A percentile compares a stretch with the other conserved stretches of the same genome.
Evolutionary conservation across 2,797 vertebrate species (phyloP).

Genomic region (Bucorvus abyssinicus): DNA sequence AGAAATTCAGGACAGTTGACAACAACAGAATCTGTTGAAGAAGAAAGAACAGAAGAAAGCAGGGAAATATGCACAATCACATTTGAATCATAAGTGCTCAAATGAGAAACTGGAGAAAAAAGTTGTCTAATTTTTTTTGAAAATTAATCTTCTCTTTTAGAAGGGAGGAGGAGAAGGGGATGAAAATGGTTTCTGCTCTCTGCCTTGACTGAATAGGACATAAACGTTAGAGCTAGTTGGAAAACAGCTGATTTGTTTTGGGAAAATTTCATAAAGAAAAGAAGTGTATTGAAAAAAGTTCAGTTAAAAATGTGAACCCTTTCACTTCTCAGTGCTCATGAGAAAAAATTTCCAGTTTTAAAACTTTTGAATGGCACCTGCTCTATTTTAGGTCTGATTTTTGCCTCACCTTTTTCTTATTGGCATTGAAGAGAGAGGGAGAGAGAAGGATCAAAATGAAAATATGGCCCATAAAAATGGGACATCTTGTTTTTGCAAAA

Average conservation of each 20-base stretch:
- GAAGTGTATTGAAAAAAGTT: neutral
- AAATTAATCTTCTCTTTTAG: neutral
- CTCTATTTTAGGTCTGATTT: neutral
- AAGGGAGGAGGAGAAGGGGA: neutral
- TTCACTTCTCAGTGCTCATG: neutral
- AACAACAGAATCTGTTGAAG: neutral
- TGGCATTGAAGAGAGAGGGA: neutral
- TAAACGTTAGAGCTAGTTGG: neutral
- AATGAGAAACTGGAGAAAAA: neutral
- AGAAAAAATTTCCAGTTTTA: neutral
- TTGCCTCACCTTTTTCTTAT: neutral
- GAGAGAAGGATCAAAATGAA: neutral
- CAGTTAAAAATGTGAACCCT: neutral
- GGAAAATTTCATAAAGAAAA: neutral
- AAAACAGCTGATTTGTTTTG: neutral
- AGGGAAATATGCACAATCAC: neutral
- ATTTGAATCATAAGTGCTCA: neutral
- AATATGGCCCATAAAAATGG: neutral
- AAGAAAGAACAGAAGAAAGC: neutral
- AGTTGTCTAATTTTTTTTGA: neutral
- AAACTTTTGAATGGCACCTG: neutral
- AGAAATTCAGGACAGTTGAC: neutral
- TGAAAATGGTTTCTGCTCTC: neutral
- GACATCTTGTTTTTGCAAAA: neutral
- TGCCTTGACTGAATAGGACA: neutral